A percentile compares a stretch with the other conserved stretches of the same genome.
phyloP scores from a whole-genome alignment of 1,140 invertebrate genomes.

The Manduca sexta region DNA sequence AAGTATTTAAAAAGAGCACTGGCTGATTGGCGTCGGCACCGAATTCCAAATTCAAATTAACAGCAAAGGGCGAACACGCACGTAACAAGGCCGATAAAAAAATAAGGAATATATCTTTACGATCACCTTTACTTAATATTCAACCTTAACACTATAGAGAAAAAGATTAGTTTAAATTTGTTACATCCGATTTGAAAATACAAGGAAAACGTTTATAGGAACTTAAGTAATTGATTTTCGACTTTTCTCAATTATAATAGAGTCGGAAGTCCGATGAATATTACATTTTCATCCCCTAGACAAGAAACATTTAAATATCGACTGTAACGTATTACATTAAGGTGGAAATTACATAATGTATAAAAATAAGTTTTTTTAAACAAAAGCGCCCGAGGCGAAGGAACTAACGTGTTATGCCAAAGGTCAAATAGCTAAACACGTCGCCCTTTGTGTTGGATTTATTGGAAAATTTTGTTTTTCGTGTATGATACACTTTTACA shows the following conservation, averaged over 20 bases:
- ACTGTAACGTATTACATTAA: not conserved
- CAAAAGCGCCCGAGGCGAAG: slow-evolving; percentile 6
- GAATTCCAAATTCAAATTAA: slow-evolving; percentile 29
- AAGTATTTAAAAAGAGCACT: too few species aligned
- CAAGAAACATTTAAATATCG: too few species aligned
- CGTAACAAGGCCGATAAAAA: slow-evolving; percentile 11
- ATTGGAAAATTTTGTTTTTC: slow-evolving; percentile 3
- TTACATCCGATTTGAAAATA: too few species aligned
- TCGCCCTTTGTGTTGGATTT: slow-evolving; percentile 6
- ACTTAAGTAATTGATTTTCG: too few species aligned
- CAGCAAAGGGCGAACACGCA: slow-evolving; percentile 28
- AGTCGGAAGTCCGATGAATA: too few species aligned
- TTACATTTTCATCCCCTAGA: too few species aligned
- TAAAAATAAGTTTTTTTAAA: slow-evolving; percentile 11
- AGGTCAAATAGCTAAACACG: slow-evolving; percentile 23
- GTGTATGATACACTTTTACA: too few species aligned
- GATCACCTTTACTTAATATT: too few species aligned
- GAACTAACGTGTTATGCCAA: slow-evolving; percentile 39
- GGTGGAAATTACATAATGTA: slow-evolving; percentile 7
- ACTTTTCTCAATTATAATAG: too few species aligned
- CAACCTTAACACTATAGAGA: too few species aligned
- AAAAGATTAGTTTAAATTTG: too few species aligned
- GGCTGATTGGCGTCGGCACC: slow-evolving; percentile 4
- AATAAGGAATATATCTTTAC: slow-evolving; percentile 7
- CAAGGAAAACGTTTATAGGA: too few species aligned